Evolutionary conservation across 2,797 vertebrate genomes (phyloP), one percentile per base, ranked within the genome.

Genomic region (Zonotrichia albicollis): DNA sequence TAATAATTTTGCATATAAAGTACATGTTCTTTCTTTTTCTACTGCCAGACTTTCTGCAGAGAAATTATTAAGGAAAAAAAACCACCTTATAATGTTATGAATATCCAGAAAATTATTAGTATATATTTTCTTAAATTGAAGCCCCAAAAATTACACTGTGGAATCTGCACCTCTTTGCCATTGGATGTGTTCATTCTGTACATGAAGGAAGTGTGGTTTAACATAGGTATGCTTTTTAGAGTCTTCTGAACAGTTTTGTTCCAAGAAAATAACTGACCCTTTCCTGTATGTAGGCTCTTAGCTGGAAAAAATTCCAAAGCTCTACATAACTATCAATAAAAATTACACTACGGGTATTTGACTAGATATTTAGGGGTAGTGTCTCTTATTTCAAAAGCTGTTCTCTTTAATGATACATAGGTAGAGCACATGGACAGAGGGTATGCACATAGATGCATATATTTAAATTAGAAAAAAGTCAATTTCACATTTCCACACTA

Each of bases 401-500:
- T 71, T 79, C 17, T 83, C 23, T 66, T 42, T 81, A 72, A 76
- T 46, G 1, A 1, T 45, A 27, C 22, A 9, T 29, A 34, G 40
- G 12, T 36, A 38, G 5, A 58, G 12, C 42, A n/a, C 9, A 62
- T 26, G 14, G 42, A n/a, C 8, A 54, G 8, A 13, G 2, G 13
- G 5, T 3, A 3, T 0, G 0, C 42, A 42, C 1, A 5, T 20
- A 29, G 9, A 62, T 6, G 27, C 5, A 54, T 27, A 7, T n/a
- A 48, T 13, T 60, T 10, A 30, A 60, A 50, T 32, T 27, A 42
- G 53, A 16, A 58, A 32, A 45, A 36, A 13, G 8, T 25, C 51
- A 81, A 9, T 23, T 4, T 22, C 12, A 23, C 36, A 68, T 48
- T 38, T 68, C 74, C 19, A 5, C 22, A 16, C 6, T 50, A 38